A percentile compares a stretch with the other conserved stretches of the same genome.
These are phyloP conservation scores for Channallabes apus DNA, from an alignment of 2,797 vertebrate species.

Conservation along the genomic window DNA sequence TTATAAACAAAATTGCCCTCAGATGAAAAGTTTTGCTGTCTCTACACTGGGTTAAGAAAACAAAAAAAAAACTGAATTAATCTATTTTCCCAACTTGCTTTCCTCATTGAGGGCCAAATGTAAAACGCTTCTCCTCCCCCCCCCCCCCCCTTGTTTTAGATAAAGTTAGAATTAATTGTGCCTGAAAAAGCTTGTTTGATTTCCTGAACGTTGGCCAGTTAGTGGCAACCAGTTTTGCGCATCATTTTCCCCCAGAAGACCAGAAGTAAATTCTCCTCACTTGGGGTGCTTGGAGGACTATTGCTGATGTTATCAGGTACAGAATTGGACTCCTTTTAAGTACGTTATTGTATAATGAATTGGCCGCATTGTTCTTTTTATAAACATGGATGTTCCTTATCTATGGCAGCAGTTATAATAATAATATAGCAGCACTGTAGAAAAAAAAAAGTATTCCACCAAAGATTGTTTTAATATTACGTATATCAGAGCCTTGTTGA, in stretches of 20 bases:
- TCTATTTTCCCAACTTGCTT: background rate
- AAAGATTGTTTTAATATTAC: background rate
- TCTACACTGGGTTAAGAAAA: background rate
- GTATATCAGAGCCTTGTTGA: background rate
- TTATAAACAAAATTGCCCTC: background rate
- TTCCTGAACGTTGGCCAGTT: background rate
- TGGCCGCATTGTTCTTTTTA: background rate
- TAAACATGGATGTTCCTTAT: background rate
- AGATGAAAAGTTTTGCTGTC: background rate
- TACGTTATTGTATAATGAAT: background rate
- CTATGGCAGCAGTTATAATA: background rate
- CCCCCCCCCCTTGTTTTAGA: background rate
- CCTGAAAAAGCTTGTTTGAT: background rate
- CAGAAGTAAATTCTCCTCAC: background rate
- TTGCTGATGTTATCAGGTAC: background rate
- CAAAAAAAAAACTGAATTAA: background rate
- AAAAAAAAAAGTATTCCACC: background rate
- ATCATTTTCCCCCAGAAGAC: background rate
- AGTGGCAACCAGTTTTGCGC: background rate
- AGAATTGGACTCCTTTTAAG: background rate
- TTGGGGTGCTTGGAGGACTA: background rate
- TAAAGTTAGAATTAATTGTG: background rate
- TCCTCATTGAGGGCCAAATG: background rate
- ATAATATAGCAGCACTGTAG: background rate
- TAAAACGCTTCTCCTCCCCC: background rate